A percentile compares a stretch with the other conserved stretches of the same genome.
Conservation (phyloP, 2,113 vertebrate species). For the Protobothrops mucrosquamatus region DNA sequence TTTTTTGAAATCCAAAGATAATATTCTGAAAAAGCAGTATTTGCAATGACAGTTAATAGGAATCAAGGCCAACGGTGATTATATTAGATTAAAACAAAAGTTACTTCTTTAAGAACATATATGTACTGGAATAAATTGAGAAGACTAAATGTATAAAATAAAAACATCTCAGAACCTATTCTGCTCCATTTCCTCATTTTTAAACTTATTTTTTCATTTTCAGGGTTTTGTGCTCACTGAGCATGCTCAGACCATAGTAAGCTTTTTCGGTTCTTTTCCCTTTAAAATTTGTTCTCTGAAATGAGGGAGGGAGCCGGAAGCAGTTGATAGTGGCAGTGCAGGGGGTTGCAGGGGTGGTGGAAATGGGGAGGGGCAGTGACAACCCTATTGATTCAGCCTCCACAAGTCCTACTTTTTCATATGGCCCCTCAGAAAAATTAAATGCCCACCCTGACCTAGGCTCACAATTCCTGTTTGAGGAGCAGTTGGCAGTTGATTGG, state of each 20-base stretch:
- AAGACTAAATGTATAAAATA: not conserved
- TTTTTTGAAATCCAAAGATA: not conserved
- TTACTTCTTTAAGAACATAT: not conserved
- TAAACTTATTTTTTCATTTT: not conserved
- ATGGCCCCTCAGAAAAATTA: not conserved
- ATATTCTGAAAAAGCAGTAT: not conserved
- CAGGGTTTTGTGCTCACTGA: not conserved
- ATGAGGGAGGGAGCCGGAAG: not conserved
- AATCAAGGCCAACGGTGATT: not conserved
- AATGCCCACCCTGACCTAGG: not conserved
- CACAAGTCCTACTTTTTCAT: not conserved
- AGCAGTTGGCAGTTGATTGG: not conserved
- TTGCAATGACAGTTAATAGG: not conserved
- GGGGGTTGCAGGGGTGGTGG: not conserved
- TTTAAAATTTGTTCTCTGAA: not conserved
- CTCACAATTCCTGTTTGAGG: not conserved
- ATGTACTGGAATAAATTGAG: not conserved
- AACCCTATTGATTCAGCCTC: not conserved
- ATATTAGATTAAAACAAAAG: not conserved
- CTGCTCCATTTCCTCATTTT: not conserved
- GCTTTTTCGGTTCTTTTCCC: not conserved
- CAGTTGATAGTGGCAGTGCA: not conserved
- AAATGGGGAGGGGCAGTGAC: not conserved
- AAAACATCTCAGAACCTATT: not conserved
- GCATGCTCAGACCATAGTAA: not conserved